These are phyloP conservation scores for Microctonus hyperodae DNA, from an alignment of 2,888 invertebrate genomes.

Conservation along the genomic window DNA sequence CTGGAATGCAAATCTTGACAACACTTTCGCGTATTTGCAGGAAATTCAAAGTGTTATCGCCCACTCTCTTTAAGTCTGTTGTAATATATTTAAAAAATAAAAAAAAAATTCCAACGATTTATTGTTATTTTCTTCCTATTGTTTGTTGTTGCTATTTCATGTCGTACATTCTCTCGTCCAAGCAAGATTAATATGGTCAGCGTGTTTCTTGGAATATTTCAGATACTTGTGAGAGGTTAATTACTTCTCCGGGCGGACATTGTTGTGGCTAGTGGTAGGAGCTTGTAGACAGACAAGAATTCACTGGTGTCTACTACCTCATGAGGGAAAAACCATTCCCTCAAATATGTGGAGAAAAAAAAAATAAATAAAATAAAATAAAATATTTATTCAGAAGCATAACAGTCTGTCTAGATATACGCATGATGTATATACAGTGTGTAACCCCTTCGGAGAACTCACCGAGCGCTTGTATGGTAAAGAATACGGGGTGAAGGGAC, in stretches of 20 bases:
- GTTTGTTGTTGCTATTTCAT: background rate
- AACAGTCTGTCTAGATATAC: constrained; percentile 8
- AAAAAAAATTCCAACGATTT: background rate
- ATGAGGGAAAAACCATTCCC: constrained; percentile 11
- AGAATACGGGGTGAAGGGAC: background rate
- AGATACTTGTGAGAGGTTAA: constrained; percentile 56
- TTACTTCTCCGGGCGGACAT: constrained; percentile 51
- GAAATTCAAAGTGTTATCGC: constrained; percentile 6
- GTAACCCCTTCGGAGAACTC: constrained; percentile 20
- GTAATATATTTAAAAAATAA: background rate
- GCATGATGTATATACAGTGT: background rate
- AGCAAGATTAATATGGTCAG: constrained; percentile 57
- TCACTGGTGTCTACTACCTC: constrained; percentile 24
- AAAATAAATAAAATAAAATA: constrained; percentile 2
- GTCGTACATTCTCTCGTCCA: background rate
- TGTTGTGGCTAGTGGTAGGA: constrained; percentile 43
- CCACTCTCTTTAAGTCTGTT: background rate
- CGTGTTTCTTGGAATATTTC: constrained; percentile 59
- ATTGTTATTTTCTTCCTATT: background rate
- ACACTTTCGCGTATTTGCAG: constrained; percentile 9
- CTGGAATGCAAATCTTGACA: constrained; percentile 47
- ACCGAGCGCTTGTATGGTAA: background rate
- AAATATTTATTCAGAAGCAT: constrained; percentile 16
- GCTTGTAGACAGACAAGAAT: constrained; percentile 31
- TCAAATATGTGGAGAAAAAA: constrained; percentile 13